Percentiles rank a stretch among this genome's conserved stretches.
phyloP scores from a whole-genome alignment of 2,113 vertebrate species.

The Gallinago media region DNA sequence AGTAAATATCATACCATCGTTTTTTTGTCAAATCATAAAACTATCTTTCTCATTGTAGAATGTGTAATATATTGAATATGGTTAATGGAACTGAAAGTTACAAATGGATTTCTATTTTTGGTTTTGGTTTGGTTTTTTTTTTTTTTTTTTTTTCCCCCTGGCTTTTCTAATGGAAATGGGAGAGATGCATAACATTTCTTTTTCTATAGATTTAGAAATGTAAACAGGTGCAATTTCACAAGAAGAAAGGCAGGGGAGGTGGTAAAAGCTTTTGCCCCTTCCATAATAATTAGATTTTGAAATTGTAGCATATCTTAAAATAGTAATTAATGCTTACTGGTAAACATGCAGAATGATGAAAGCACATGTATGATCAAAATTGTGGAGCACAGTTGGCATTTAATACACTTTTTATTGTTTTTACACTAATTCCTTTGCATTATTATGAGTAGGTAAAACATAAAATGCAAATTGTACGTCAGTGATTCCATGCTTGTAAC shows the following conservation, averaged over 20 bases:
- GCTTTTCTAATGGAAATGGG: conserved; percentile 18
- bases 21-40: conserved; percentile 79
- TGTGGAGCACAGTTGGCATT: conserved; percentile 70
- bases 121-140: neutral
- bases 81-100: conserved; percentile 72
- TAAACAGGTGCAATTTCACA: conserved; percentile 59
- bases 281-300: conserved; percentile 62
- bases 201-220: conserved; percentile 20
- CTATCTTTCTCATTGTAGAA: conserved; percentile 75
- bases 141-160: neutral
- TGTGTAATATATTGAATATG: conserved; percentile 69
- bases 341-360: conserved; percentile 63
- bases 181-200: conserved; percentile 8
- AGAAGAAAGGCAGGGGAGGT: neutral
- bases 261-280: conserved; percentile 20
- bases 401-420: conserved; percentile 77
- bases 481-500: neutral
- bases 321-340: conserved; percentile 61
- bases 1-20: conserved; percentile 81
- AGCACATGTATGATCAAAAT: conserved; percentile 48
- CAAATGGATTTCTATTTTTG: conserved; percentile 15
- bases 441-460: conserved; percentile 51
- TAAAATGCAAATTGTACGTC: conserved; percentile 18
- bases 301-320: conserved; percentile 61
- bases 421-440: conserved; percentile 61